Base-by-base conservation (phyloP, 2,797 vertebrate species). In the Sciaenops ocellatus region DNA sequence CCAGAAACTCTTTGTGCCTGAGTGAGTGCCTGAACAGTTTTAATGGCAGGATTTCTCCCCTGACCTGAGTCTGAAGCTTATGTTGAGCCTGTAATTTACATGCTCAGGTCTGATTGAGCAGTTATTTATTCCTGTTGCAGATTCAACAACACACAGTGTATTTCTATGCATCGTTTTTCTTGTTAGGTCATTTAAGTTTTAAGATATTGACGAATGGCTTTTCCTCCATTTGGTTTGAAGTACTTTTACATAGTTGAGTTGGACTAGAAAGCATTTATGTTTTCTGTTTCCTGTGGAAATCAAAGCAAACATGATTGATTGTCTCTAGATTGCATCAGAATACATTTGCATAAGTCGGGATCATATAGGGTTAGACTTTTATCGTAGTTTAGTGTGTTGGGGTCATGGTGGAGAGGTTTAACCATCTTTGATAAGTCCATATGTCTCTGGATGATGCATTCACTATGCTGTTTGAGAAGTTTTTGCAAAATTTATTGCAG, bases 1-100 rank as follows among this genome's bases (percentile, higher is more conserved):
- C 76, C 55, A 76, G 62, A 84, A 68, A 48, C 8, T 50, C n/a
- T 7, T 12, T 50, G 20, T 38, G 41, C 52, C 44, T 59, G 59
- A 12, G 20, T 56, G 44, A 11, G 55, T 54, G 51, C 15, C 55
- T 20, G n/a, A 55, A 47, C 47, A 18, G 5, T 30, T 68, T 28
- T 18, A 15, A 13, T 13, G 22, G 56, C 57, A 16, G 28, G 2
- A 16, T 69, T 12, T 66, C 51, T 46, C 38, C 5, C 54, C 7
- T 44, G 9, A 69, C 34, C 26, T 42, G 24, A 51, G 30, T 13
- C 22, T 15, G 22, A 41, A 44, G 1, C 22, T 41, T 41, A 22
- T 1, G 1, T n/a, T 38, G 12, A 10, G 26, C 13, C 10, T 6
- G 8, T 73, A 11, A 46, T 48, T 47, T 10, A 26, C 22, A 48